Percentiles rank a stretch among this genome's conserved stretches.
These are phyloP conservation scores for Dipodomys stephensi DNA, from an alignment of 2,113 vertebrate species.

Conservation along the genomic window DNA sequence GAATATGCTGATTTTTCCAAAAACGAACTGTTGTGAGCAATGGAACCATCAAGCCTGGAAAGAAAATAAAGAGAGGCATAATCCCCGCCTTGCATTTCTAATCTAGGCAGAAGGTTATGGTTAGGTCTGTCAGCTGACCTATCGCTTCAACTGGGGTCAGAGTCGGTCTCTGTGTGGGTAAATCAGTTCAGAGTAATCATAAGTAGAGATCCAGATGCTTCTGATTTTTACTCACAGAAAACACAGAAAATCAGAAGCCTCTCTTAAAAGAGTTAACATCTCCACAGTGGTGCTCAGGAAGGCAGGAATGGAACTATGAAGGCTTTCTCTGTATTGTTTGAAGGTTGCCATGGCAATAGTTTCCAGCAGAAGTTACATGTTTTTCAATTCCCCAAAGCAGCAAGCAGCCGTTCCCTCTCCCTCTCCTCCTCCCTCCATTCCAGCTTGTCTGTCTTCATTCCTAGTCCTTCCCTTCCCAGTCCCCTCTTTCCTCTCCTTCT, in stretches of 20 bases:
- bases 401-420: slow-evolving; percentile 61
- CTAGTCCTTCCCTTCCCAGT: not conserved
- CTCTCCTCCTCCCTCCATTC: not conserved
- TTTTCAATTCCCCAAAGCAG: slow-evolving; percentile 82
- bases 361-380: slow-evolving; percentile 84
- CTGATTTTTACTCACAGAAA: not conserved
- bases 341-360: slow-evolving; percentile 88
- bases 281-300: slow-evolving; percentile 82
- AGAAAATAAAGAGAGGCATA: not conserved
- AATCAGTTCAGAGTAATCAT: not conserved
- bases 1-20: slow-evolving; percentile 14
- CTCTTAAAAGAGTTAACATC: slow-evolving; percentile 74
- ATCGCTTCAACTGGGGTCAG: not conserved
- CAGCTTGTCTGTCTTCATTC: not conserved
- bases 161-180: not conserved
- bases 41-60: too few relatives aligned
- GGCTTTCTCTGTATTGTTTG: slow-evolving; percentile 89
- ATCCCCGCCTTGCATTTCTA: not conserved
- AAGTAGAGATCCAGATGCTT: not conserved
- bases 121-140: not conserved
- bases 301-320: slow-evolving; percentile 80
- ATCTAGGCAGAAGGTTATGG: not conserved
- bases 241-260: slow-evolving; percentile 49
- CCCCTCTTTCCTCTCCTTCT: not conserved
- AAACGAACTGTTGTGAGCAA: not conserved